Base-by-base conservation (phyloP, 2,113 vertebrate genomes). In the Mola mola region DNA sequence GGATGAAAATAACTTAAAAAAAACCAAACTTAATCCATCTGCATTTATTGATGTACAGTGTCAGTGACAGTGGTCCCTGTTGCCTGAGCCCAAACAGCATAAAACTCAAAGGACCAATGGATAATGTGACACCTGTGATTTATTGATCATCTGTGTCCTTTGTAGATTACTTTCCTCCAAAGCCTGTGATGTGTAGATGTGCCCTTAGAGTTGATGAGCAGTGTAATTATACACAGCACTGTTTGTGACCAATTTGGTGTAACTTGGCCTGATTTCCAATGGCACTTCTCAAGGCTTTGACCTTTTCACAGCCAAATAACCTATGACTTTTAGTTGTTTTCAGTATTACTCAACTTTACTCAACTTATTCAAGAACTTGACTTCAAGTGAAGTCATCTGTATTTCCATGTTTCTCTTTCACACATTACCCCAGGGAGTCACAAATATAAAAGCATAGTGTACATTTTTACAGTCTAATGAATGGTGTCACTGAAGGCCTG, bases 131-230 rank as follows among this genome's bases (percentile, higher is more conserved):
- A 36, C 7, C 33, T 52, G 1, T 36, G 33, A 75, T 68, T 26
- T 74, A 86, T 81, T 78, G 83, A 79, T 86, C 66, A 44, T 49
- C 51, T 4, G 10, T 47, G 76, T 72, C 81, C 72, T 82, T 82
- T 42, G 26, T 4, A 5, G 67, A 60, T 40, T 57, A 72, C 66
- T 78, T 78, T 81, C 40, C 19, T 37, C 13, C 20, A 15, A 36
- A 66, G 36, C 46, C 46, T 78, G 7, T 74, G 52, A 76, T 66
- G 51, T 80, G 66, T 55, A 61, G 58, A 78, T 79, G 57, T 44
- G 41, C 21, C 38, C 36, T 53, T 28, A 29, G 9, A 65, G 43
- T 8, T 67, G 66, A 70, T 58, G 29, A 66, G 55, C 13, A 2
- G 24, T 51, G 47, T 72, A 66, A 69, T 62, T 63, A 51, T 33